These are phyloP conservation scores for Picus viridis DNA, from an alignment of 2,797 vertebrate species.

Conservation along the genomic window DNA sequence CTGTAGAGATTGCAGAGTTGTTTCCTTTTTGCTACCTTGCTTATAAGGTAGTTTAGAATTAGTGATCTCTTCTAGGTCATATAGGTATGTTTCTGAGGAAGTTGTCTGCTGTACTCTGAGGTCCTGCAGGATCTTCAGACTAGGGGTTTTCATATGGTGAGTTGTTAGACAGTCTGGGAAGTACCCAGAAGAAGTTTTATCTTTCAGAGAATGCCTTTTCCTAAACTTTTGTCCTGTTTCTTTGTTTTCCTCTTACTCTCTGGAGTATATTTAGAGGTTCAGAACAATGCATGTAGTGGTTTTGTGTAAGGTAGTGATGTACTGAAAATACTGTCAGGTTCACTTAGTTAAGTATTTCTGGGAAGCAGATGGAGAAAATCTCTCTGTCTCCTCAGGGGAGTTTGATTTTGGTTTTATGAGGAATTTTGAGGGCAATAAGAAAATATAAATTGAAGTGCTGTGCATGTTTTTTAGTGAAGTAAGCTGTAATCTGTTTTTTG, in stretches of 20 bases:
- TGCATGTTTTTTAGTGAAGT: neutral
- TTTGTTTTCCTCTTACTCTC: neutral
- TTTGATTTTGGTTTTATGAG: neutral
- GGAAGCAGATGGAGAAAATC: neutral
- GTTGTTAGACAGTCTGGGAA: neutral
- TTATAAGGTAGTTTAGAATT: neutral
- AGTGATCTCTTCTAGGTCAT: neutral
- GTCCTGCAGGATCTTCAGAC: neutral
- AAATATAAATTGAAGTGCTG: neutral
- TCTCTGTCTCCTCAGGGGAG: neutral
- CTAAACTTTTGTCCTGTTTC: neutral
- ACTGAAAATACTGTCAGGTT: neutral
- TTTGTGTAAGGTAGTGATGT: neutral
- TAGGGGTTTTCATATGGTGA: neutral
- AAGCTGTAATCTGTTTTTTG: neutral
- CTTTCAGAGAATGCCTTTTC: neutral
- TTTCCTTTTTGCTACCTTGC: neutral
- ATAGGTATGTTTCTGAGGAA: neutral
- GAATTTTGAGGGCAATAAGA: neutral
- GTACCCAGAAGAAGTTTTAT: neutral
- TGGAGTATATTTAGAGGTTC: neutral
- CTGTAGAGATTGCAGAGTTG: no score
- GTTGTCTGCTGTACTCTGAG: neutral
- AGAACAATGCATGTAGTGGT: neutral
- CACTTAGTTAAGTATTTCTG: neutral